phyloP scores from a whole-genome alignment of 2,888 invertebrate species.

The Ceramica pisi region DNA sequence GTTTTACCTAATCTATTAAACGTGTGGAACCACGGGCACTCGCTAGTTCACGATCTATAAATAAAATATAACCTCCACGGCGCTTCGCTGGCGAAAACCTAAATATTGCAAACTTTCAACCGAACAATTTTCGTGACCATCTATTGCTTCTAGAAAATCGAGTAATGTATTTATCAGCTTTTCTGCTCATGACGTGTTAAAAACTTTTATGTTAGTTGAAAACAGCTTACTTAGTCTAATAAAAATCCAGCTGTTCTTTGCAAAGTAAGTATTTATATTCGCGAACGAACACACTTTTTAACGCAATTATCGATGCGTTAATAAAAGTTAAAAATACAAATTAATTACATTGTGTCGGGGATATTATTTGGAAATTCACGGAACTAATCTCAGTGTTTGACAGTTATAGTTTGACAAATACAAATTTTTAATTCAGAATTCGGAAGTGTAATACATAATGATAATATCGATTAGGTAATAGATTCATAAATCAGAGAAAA shows the following conservation, averaged over 20 bases:
- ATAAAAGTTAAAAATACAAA: too few relatives aligned
- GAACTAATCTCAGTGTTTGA: too few relatives aligned
- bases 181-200: neutral
- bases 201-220: neutral
- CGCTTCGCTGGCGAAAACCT: slow-evolving; percentile 21
- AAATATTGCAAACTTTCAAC: slow-evolving; percentile 21
- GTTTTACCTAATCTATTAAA: slow-evolving; percentile 19
- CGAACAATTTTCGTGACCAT: slow-evolving; percentile 18
- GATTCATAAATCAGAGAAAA: too few relatives aligned
- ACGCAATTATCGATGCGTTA: neutral
- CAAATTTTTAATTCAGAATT: too few relatives aligned
- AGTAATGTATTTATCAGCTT: slow-evolving; percentile 1
- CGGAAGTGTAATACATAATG: too few relatives aligned
- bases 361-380: too few relatives aligned
- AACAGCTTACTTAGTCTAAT: neutral
- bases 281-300: neutral
- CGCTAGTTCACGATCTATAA: slow-evolving; percentile 20
- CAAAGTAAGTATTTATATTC: neutral
- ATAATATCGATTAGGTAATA: too few relatives aligned
- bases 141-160: slow-evolving; percentile 1
- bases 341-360: too few relatives aligned
- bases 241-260: neutral
- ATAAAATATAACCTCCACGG: slow-evolving; percentile 29
- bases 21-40: neutral
- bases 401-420: too few relatives aligned